Conservation (phyloP, 1,140 invertebrate genomes). For the Helicoverpa armigera region DNA sequence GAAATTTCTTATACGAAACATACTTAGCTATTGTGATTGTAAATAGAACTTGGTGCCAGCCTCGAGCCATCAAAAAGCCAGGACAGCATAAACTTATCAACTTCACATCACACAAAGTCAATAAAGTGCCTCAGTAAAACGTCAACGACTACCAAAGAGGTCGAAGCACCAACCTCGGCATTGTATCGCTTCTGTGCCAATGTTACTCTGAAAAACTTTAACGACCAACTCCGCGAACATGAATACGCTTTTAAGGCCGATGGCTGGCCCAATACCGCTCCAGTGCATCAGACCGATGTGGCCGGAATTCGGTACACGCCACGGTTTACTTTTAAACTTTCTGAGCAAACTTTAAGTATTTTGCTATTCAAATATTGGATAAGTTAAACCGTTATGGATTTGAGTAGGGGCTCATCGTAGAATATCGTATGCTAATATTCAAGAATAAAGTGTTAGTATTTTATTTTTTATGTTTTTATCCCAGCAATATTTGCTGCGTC, state of each 20-base stretch:
- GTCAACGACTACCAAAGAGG: neutral
- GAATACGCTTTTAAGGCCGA: conserved; percentile 56
- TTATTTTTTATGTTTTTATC: too few relatives aligned
- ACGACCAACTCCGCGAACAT: conserved; percentile 50
- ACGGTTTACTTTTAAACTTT: conserved; percentile 39
- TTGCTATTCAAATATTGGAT: neutral
- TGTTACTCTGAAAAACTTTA: conserved; percentile 54
- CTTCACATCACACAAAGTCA: too few relatives aligned
- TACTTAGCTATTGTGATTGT: too few relatives aligned
- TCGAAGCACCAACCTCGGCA: neutral
- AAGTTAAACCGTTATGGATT: neutral
- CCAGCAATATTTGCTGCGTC: too few relatives aligned
- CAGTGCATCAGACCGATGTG: conserved; percentile 44
- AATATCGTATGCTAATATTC: neutral
- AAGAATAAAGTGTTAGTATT: too few relatives aligned
- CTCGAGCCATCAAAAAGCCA: too few relatives aligned
- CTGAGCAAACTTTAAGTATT: conserved; percentile 2
- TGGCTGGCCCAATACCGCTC: conserved; percentile 31
- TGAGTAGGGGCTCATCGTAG: neutral
- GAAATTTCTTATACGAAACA: too few relatives aligned
- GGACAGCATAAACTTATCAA: too few relatives aligned
- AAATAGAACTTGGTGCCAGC: too few relatives aligned
- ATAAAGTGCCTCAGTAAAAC: neutral
- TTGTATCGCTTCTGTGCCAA: conserved; percentile 38
- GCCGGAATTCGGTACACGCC: conserved; percentile 15